phyloP scores from a whole-genome alignment of 30 jellyfish, hydroid and myxozoan species.

The Nemopilema nomurai region DNA sequence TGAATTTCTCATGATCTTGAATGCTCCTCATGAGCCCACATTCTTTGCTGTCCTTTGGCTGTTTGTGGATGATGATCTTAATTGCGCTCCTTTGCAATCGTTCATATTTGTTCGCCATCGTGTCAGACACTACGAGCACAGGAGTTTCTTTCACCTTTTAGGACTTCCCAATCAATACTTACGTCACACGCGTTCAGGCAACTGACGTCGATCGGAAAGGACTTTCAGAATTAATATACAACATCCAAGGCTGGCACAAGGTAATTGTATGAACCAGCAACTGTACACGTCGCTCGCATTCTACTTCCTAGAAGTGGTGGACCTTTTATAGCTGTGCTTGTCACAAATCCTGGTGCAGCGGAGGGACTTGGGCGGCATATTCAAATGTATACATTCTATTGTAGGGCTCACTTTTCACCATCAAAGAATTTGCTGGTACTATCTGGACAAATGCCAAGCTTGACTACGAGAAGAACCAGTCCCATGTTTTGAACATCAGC shows the following conservation, averaged over 20 bases:
- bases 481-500: conserved; percentile 43
- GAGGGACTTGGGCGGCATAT: no score
- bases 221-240: conserved; percentile 50
- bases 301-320: no score
- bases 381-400: no score
- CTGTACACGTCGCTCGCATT: neutral
- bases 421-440: conserved; percentile 67
- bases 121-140: neutral
- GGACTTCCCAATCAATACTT: conserved; percentile 67
- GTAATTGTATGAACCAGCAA: neutral
- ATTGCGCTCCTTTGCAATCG: neutral
- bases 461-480: conserved; percentile 48
- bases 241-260: conserved; percentile 66
- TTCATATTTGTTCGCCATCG: no score
- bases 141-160: conserved; percentile 8
- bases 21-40: no score
- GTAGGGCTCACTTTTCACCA: conserved; percentile 46
- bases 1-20: no score
- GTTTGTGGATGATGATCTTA: no score
- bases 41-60: no score
- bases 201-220: conserved; percentile 71
- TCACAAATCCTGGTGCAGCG: no score
- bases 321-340: no score
- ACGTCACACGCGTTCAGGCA: conserved; percentile 69
- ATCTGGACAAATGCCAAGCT: conserved; percentile 64